Evolutionary conservation across 2,888 invertebrate genomes (phyloP).

Genomic region (Rugalucina vietnamica): DNA sequence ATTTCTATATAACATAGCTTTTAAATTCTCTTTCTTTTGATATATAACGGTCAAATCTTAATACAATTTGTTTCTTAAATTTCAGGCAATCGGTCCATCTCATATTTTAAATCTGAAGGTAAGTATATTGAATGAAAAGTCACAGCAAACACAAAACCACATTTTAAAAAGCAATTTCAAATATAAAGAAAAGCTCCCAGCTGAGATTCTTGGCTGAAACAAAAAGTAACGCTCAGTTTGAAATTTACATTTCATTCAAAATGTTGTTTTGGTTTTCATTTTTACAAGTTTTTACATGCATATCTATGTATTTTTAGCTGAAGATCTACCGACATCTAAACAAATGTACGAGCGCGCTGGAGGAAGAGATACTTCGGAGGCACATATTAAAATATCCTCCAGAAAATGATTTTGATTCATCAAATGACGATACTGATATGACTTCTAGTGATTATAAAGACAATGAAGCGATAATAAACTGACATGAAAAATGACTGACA

Average conservation of each 20-base stretch:
- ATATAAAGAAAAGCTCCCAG: no score
- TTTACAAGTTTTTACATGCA: neutral
- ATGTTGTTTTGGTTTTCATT: no score
- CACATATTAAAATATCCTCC: neutral
- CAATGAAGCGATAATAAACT: neutral
- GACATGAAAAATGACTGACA: no score
- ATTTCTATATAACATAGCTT: no score
- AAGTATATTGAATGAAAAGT: constrained; percentile 38
- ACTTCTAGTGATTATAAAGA: no score
- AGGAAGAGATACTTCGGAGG: constrained; percentile 17
- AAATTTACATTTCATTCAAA: no score
- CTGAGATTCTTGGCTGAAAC: no score
- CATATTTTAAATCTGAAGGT: constrained; percentile 59
- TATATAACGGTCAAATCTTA: no score
- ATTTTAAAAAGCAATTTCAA: no score
- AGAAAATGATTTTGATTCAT: neutral
- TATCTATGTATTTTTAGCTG: neutral
- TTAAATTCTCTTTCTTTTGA: no score
- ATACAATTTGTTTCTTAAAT: constrained; percentile 14
- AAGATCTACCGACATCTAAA: neutral
- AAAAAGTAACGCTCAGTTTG: no score
- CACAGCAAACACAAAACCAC: no score
- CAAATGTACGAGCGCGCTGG: neutral
- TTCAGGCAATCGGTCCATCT: constrained; percentile 64
- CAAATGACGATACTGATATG: neutral